Base-by-base conservation (phyloP, 2,113 vertebrate genomes). In the Thunnus maccoyii region DNA sequence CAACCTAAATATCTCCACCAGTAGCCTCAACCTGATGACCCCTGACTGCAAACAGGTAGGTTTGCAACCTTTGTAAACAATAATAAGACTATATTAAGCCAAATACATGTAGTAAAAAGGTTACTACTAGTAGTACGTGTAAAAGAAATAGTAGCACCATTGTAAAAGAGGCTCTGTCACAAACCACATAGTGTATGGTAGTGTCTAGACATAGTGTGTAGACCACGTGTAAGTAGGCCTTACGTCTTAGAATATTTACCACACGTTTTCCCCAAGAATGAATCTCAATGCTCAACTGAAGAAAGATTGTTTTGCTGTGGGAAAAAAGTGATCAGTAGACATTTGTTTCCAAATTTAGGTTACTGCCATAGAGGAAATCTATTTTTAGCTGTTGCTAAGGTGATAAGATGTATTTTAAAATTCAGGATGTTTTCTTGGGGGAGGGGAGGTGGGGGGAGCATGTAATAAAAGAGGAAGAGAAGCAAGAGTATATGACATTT, bases 1-100 rank as follows among this genome's bases (percentile, higher is more conserved):
- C 94, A 98, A 97, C 82, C 93, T 99, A 84, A 99, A 98, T 92
- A 97, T 99, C 87, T 99, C 98, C 58, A 99, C 97, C 32, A 97
- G 96, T 94, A 99, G 98, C 91, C 95, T 99, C 91, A 99, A 99
- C 90, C 94, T 99, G 84, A 97, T 98, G 95, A 98, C 97, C 9
- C 97, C 96, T 0, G 97, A 99, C 91, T 97, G 97, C 75, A 99
- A 99, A 92, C 98, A 99, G 98, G 98, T 99, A 71, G 78, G 94
- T 47, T 18, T 52, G 46, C 32, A 58, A 27, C 8, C 47, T 60
- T 13, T 72, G 15, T 14, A 56, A 48, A 57, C 36, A 17, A 5
- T 14, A 4, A 30, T 30, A 30, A 9, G 8, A 41, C 2, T 41
- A 7, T 41, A 6, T 22, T 41, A 9, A 6, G 36, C 36, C 8